phyloP scores from a whole-genome alignment of 2,797 vertebrate species.

The Enteromius fasciolatus region DNA sequence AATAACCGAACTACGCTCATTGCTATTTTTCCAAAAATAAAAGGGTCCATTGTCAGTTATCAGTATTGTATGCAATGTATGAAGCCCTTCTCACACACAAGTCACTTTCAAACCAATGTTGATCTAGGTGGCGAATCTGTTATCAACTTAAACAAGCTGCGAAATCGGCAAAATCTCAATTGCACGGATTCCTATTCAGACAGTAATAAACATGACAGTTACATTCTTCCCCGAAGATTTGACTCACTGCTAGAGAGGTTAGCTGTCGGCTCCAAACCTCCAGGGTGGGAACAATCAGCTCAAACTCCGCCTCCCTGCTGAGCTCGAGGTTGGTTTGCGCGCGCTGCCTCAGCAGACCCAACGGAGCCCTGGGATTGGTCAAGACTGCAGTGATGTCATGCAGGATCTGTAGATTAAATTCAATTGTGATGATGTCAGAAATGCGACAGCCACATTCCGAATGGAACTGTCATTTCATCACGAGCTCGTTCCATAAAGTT shows the following conservation, averaged over 20 bases:
- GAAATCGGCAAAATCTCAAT: not conserved
- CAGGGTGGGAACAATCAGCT: conserved; percentile 78
- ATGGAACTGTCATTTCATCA: not conserved
- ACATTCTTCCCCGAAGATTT: not conserved
- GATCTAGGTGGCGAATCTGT: too few species aligned
- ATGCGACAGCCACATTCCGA: not conserved
- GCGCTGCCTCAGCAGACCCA: conserved; percentile 69
- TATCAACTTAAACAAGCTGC: not conserved
- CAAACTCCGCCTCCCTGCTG: conserved; percentile 70
- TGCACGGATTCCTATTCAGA: not conserved
- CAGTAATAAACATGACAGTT: not conserved
- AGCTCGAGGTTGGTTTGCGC: conserved; percentile 41
- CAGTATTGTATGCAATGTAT: too few species aligned
- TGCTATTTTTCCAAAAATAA: too few species aligned
- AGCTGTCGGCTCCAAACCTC: conserved; percentile 86
- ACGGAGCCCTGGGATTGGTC: conserved; percentile 73
- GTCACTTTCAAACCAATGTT: too few species aligned
- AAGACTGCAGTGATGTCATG: conserved; percentile 75
- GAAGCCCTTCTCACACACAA: too few species aligned
- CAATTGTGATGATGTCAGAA: conserved; percentile 17
- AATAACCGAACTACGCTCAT: too few species aligned
- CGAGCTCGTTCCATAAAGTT: not conserved
- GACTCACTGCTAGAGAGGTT: conserved; percentile 79
- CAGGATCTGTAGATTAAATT: conserved; percentile 76
- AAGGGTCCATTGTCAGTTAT: too few species aligned